phyloP scores from a whole-genome alignment of 2,113 vertebrate genomes.

The Myiozetetes cayanensis region DNA sequence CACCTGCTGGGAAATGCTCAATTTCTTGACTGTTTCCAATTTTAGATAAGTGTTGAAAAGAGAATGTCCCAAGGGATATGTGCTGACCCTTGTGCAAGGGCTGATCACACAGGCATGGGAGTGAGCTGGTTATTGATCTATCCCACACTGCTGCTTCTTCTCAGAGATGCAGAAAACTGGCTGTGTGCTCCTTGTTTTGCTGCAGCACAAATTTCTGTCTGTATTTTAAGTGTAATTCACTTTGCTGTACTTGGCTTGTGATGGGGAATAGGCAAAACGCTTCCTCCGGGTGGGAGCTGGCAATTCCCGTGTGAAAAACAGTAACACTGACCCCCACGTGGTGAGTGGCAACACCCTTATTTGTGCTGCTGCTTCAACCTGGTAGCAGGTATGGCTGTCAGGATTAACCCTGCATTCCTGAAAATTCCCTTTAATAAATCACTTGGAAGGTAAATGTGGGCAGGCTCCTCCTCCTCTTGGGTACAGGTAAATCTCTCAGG shows the following conservation, averaged over 20 bases:
- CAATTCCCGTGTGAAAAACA: neutral
- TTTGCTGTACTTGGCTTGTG: neutral
- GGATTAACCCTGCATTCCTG: neutral
- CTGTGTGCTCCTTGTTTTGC: neutral
- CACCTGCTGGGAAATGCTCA: neutral
- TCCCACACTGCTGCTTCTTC: neutral
- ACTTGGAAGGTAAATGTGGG: neutral
- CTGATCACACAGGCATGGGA: fast-evolving
- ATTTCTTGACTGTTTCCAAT: neutral
- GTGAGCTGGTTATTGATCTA: neutral
- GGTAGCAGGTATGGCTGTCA: neutral
- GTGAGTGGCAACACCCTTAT: neutral
- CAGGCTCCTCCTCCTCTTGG: neutral
- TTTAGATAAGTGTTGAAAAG: neutral
- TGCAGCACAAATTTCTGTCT: neutral
- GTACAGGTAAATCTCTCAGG: conserved; percentile 66
- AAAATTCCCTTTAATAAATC: neutral
- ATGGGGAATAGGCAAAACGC: fast-evolving
- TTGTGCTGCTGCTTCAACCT: neutral
- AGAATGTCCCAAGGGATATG: neutral
- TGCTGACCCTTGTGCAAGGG: neutral
- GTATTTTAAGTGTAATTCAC: neutral
- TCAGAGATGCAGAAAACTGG: neutral
- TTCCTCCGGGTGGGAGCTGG: neutral
- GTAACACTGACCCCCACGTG: fast-evolving